Base-by-base conservation (phyloP, 2,888 invertebrate genomes). In the Drosophila hamatofila region DNA sequence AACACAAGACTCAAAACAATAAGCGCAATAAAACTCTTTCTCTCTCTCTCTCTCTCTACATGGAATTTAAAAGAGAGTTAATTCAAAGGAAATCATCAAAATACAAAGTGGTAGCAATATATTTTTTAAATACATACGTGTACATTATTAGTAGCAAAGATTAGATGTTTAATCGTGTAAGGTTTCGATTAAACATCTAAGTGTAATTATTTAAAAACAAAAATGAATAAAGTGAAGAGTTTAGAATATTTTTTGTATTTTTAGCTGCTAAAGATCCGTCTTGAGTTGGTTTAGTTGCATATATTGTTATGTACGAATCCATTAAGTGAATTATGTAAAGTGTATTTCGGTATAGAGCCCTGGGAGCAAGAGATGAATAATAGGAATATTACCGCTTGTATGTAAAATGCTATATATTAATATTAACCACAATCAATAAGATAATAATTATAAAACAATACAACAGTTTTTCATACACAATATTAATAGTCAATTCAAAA, bases 261-360 rank as follows among this genome's bases (percentile, higher is more conserved):
- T 74, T 72, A 72, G 65, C 80, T 67, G 62, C 67, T 54, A 67
- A 83, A 70, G 64, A 64, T 55, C 46, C 6, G 23, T 33, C 21
- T 48, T 39, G 23, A 44, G 33, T 60, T 56, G 30, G 58, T 48
- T 37, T 65, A 37, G 27, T 64, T 54, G 41, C 35, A 37, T 62
- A 51, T 54, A 35, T 61, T 72, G 41, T 52, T 39, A 42, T 12
- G 44, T 68, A 67, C 61, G 60, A 61, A 72, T 60, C 51, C 56
- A 67, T 54, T 72, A 74, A 72, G 73, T 75, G 85, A 89, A 88
- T 85, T 85, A 85, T 85, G 72, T 89, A 85, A 85, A 89, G 80
- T 86, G 61, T 78, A 61, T 62, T 61, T 76, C 66, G 27, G 39
- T 60, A 63, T 44, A 60, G 46, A 54, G n/a, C 44, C 18, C 21